Conservation (phyloP, 2,888 invertebrate species). For the Megalurothrips usitatus region DNA sequence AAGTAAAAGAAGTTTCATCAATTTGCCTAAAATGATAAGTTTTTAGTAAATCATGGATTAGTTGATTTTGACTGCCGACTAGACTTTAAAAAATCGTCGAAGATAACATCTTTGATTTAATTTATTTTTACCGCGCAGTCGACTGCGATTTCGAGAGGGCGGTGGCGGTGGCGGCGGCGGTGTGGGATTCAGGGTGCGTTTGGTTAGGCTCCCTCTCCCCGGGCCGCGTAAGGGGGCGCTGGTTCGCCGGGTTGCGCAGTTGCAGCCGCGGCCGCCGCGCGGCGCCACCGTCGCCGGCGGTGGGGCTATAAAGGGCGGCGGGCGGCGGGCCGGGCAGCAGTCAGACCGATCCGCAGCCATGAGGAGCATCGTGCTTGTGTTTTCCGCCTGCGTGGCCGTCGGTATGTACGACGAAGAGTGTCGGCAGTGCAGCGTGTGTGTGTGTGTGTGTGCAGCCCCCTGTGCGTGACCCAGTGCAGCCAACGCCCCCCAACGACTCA, state of each 20-base stretch:
- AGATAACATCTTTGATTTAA: too few relatives aligned
- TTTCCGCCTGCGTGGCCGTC: constrained; percentile 10
- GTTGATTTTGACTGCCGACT: too few relatives aligned
- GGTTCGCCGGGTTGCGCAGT: not conserved
- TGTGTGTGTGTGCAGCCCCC: not conserved
- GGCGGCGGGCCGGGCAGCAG: constrained; percentile 4
- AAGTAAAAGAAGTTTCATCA: too few relatives aligned
- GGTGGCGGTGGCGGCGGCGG: too few relatives aligned
- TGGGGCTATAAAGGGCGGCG: constrained; percentile 3
- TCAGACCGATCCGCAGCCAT: not conserved
- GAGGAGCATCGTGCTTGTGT: constrained; percentile 18
- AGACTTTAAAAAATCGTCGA: too few relatives aligned
- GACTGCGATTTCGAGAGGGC: too few relatives aligned
- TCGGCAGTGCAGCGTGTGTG: not conserved
- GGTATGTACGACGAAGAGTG: constrained; percentile 15
- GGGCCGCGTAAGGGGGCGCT: too few relatives aligned
- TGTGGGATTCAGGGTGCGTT: too few relatives aligned
- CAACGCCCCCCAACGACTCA: not conserved
- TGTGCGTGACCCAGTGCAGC: not conserved
- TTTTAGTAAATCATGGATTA: too few relatives aligned
- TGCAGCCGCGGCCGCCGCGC: not conserved
- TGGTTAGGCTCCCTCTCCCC: too few relatives aligned
- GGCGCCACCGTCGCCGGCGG: not conserved
- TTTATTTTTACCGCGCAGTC: too few relatives aligned
- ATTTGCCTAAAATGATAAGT: too few relatives aligned